Percentiles rank a stretch among this genome's conserved stretches.
These are phyloP conservation scores for Bibio marci DNA, from an alignment of 2,888 invertebrate species.

Conservation along the genomic window DNA sequence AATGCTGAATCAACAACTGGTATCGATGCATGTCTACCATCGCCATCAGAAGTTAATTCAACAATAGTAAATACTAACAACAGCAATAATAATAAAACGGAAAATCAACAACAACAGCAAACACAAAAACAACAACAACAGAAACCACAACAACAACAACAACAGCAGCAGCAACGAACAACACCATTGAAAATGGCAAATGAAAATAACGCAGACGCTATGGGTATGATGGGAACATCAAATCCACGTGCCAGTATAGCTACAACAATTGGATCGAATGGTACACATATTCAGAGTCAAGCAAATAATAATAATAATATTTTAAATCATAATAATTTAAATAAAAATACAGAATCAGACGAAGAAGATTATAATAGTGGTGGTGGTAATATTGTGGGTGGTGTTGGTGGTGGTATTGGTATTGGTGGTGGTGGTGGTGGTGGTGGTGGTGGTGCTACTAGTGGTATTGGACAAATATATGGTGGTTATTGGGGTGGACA, in stretches of 20 bases:
- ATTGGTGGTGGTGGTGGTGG: constrained; percentile 4
- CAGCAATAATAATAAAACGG: not conserved
- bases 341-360: constrained; percentile 1
- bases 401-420: constrained; percentile 6
- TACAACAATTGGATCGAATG: constrained; percentile 12
- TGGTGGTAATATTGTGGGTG: constrained; percentile 4
- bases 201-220: constrained; percentile 10
- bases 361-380: constrained; percentile 2
- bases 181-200: constrained; percentile 5
- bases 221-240: constrained; percentile 10
- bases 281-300: constrained; percentile 6
- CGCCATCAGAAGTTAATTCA: not conserved
- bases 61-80: not conserved
- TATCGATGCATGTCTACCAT: not conserved
- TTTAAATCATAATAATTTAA: not conserved
- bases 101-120: not conserved
- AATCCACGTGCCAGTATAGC: constrained; percentile 11
- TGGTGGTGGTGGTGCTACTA: not conserved
- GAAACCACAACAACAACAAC: not conserved
- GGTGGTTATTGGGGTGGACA: constrained; percentile 17
- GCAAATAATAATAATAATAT: constrained; percentile 1
- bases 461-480: constrained; percentile 3
- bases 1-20: not conserved
- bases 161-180: constrained; percentile 1
- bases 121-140: not conserved